Conservation (phyloP, 1,140 invertebrate species). For the Atta colombica region DNA sequence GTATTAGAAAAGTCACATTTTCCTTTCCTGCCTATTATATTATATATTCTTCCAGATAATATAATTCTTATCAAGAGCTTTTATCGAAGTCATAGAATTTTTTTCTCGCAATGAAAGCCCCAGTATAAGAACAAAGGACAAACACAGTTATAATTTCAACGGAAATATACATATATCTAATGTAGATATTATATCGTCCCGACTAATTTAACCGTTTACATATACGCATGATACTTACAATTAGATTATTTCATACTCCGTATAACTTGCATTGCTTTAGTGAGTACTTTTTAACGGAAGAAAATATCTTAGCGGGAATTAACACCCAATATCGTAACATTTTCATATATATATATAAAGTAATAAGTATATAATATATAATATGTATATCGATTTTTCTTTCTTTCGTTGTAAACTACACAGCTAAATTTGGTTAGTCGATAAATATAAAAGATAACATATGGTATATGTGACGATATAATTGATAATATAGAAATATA, state of each 20-base stretch:
- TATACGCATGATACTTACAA: slow-evolving; percentile 11
- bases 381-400: slow-evolving; percentile 19
- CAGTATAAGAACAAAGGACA: slow-evolving; percentile 54
- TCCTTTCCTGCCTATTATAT: not conserved
- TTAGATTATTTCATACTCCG: slow-evolving; percentile 24
- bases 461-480: slow-evolving; percentile 50
- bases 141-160: slow-evolving; percentile 39
- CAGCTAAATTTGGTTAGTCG: slow-evolving; percentile 75
- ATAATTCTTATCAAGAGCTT: slow-evolving; percentile 52
- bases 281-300: slow-evolving; percentile 40
- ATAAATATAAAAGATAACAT: slow-evolving; percentile 68
- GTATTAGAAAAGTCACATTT: not conserved
- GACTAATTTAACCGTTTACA: slow-evolving; percentile 19
- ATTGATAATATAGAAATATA: slow-evolving; percentile 28
- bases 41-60: not conserved
- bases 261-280: slow-evolving; percentile 48
- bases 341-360: slow-evolving; percentile 31
- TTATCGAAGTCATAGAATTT: slow-evolving; percentile 23
- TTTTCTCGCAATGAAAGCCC: slow-evolving; percentile 51
- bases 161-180: slow-evolving; percentile 15
- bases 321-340: slow-evolving; percentile 17
- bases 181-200: slow-evolving; percentile 7
- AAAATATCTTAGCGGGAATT: slow-evolving; percentile 26
- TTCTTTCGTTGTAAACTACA: slow-evolving; percentile 36
- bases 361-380: slow-evolving; percentile 57